Percentiles rank a stretch among this genome's conserved stretches.
Conservation (phyloP, 2,888 invertebrate genomes). For the Chrysina gloriosa region DNA sequence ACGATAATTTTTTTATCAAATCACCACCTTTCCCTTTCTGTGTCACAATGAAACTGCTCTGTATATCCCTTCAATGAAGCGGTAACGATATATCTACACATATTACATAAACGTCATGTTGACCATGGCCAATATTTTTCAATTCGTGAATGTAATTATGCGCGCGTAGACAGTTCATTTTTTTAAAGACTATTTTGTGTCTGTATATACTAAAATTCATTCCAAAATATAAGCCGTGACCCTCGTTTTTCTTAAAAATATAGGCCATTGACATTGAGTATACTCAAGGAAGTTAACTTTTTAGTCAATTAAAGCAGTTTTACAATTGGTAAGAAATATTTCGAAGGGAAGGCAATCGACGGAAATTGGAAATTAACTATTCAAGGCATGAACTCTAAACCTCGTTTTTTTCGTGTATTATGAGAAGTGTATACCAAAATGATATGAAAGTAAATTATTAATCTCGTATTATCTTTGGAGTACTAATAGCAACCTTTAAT, state of each 20-base stretch:
- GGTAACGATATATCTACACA: background rate
- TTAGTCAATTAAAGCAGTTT: background rate
- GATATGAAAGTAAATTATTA: too few relatives aligned
- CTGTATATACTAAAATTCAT: background rate
- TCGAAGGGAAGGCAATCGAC: background rate
- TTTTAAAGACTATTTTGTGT: background rate
- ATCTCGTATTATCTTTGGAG: too few relatives aligned
- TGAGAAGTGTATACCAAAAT: too few relatives aligned
- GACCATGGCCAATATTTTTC: slow-evolving; percentile 17
- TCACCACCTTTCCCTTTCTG: background rate
- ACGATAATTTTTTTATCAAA: background rate
- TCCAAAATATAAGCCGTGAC: background rate
- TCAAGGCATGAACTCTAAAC: background rate
- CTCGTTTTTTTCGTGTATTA: background rate
- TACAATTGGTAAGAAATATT: background rate
- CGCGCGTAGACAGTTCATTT: too few relatives aligned
- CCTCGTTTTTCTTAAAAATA: background rate
- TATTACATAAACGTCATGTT: background rate
- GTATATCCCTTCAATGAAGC: background rate
- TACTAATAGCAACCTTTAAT: too few relatives aligned
- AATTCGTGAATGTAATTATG: slow-evolving; percentile 1
- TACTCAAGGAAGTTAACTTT: background rate
- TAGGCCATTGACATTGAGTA: background rate
- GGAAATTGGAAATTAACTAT: background rate
- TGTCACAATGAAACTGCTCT: background rate